Evolutionary conservation across 2,888 invertebrate species (phyloP).

Genomic region (Heliconius erato): DNA sequence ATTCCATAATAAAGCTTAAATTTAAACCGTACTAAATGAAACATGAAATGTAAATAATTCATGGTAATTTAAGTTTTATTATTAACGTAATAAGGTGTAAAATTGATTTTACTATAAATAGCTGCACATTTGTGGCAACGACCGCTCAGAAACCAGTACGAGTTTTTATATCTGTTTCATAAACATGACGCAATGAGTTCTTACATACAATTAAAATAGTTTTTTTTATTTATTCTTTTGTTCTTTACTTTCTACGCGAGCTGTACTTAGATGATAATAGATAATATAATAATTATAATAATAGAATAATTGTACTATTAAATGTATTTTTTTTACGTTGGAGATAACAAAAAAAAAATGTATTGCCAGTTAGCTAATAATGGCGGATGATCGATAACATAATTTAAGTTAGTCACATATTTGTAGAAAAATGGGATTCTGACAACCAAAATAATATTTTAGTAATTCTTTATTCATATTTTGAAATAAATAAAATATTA

Average conservation of each 20-base stretch:
- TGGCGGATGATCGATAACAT: no score
- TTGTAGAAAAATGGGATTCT: no score
- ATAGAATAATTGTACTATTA: no score
- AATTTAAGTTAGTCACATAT: no score
- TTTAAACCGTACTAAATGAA: background rate
- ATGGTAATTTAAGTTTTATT: slow-evolving; percentile 5
- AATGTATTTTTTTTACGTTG: no score
- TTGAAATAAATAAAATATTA: no score
- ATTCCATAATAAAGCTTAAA: background rate
- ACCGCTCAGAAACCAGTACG: slow-evolving; percentile 25
- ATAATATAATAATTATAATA: background rate
- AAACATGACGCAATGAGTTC: slow-evolving; percentile 27
- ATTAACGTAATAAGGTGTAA: background rate
- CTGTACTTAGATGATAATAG: background rate
- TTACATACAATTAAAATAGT: background rate
- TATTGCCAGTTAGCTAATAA: no score
- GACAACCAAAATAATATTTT: no score
- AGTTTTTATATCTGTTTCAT: slow-evolving; percentile 24
- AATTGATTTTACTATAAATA: background rate
- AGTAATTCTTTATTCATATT: no score
- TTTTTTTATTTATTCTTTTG: background rate
- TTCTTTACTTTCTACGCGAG: background rate
- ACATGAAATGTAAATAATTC: background rate
- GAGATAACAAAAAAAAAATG: no score
- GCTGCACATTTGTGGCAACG: slow-evolving; percentile 29